Evolutionary conservation across 2,888 invertebrate genomes (phyloP).

Genomic region (Xanthia togata): DNA sequence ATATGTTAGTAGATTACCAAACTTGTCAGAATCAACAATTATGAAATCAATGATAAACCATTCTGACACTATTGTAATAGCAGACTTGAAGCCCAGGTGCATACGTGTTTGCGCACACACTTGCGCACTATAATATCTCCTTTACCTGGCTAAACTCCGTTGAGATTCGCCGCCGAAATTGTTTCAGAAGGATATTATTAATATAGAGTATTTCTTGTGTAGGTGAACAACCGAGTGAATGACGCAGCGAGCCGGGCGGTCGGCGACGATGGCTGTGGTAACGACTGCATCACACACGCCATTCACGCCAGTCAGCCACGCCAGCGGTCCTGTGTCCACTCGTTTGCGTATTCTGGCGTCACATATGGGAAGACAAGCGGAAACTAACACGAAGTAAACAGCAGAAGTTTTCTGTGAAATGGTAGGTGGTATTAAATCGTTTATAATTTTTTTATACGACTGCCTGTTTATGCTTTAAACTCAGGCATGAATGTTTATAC

Average conservation of each 20-base stretch:
- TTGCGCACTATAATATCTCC: no score
- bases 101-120: no score
- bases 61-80: no score
- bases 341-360: conserved; percentile 20
- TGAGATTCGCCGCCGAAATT: no score
- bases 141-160: no score
- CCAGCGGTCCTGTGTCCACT: neutral
- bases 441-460: neutral
- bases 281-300: conserved; percentile 54
- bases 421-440: neutral
- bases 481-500: neutral
- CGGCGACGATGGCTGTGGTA: conserved; percentile 84
- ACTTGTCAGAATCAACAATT: no score
- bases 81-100: no score
- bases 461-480: neutral
- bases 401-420: neutral
- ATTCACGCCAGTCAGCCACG: conserved; percentile 3
- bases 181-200: no score
- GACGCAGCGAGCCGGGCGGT: conserved; percentile 76
- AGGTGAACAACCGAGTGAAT: conserved; percentile 86
- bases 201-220: neutral
- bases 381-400: neutral
- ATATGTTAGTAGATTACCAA: no score
- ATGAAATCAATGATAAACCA: no score
- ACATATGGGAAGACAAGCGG: conserved; percentile 36